A percentile compares a stretch with the other conserved stretches of the same genome.
These are phyloP conservation scores for Gymnoscopelus microlampas DNA, from an alignment of 2,797 vertebrate genomes.

Conservation along the genomic window DNA sequence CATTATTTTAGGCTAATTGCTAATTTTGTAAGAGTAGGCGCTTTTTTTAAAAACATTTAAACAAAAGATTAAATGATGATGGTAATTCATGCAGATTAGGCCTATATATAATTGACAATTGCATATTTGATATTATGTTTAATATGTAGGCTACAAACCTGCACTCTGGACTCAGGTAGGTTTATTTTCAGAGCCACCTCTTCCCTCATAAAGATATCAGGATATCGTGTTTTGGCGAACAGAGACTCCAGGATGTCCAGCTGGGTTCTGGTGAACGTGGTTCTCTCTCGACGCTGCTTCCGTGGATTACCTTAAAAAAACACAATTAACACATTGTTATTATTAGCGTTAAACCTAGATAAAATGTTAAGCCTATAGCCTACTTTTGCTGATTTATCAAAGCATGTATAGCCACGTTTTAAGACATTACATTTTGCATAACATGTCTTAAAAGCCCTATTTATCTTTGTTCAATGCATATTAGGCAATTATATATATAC, in stretches of 20 bases:
- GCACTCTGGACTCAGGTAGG: constrained; percentile 93
- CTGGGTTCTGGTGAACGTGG: constrained; percentile 92
- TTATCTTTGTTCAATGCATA: no score
- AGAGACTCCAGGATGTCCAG: constrained; percentile 91
- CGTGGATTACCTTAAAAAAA: constrained; percentile 85
- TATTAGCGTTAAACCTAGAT: neutral
- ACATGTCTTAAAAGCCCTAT: no score
- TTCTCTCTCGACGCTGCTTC: constrained; percentile 95
- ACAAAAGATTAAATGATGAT: no score
- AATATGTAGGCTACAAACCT: constrained; percentile 77
- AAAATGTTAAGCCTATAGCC: neutral
- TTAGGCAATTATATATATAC: no score
- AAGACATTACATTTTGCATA: no score
- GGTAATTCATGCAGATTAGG: no score
- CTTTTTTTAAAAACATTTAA: no score
- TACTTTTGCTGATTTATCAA: neutral
- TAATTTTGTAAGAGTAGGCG: neutral
- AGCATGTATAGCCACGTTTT: no score
- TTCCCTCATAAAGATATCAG: constrained; percentile 94
- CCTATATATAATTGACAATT: neutral
- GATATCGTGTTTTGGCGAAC: constrained; percentile 91
- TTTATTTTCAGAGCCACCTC: constrained; percentile 96
- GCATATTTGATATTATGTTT: neutral
- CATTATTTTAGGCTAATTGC: neutral
- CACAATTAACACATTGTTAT: neutral